Conservation (phyloP, 2,113 vertebrate genomes). For the Protobothrops flavoviridis region DNA sequence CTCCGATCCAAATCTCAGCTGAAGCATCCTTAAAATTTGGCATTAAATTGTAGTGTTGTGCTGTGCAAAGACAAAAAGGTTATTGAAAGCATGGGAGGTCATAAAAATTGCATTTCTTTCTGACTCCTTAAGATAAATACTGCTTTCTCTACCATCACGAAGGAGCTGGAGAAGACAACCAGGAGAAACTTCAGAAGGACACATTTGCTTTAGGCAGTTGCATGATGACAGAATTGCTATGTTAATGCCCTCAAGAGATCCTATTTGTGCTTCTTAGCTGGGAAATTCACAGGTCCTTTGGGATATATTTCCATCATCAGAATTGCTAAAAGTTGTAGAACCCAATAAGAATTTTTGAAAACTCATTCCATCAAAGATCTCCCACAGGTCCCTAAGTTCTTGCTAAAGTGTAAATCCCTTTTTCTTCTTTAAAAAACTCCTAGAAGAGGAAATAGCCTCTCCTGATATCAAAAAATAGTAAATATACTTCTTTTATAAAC, state of each 20-base stretch:
- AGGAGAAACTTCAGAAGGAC: background rate
- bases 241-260: background rate
- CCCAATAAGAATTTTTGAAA: background rate
- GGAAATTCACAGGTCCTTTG: background rate
- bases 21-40: background rate
- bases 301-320: background rate
- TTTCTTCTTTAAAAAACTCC: background rate
- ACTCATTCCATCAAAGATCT: background rate
- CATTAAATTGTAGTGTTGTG: background rate
- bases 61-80: background rate
- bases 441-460: background rate
- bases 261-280: background rate
- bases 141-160: background rate
- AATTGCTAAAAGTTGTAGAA: background rate
- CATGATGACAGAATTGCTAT: background rate
- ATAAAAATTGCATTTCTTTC: background rate
- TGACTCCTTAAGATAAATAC: background rate
- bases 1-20: background rate
- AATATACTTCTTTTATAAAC: background rate
- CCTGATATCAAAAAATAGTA: background rate
- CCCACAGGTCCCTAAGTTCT: background rate
- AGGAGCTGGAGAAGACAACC: background rate
- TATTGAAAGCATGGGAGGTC: background rate
- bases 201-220: background rate
- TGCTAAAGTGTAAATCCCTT: background rate